Conservation (phyloP, 2,113 vertebrate species). For the Bambusicola thoracicus region DNA sequence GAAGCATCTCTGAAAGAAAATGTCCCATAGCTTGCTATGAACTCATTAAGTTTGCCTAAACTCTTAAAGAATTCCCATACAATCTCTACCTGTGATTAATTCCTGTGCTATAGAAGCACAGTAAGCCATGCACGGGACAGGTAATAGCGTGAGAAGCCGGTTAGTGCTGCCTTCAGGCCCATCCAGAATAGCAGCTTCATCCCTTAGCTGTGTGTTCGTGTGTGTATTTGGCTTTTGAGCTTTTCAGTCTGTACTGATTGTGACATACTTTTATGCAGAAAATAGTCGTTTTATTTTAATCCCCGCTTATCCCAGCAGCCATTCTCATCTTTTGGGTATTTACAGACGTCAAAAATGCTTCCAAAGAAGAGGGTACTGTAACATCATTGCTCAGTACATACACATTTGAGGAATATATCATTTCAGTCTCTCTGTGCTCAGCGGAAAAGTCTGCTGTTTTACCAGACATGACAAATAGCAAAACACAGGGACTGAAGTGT, state of each 20-base stretch:
- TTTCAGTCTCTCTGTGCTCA: background rate
- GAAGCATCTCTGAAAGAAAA: constrained; percentile 38
- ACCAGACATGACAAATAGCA: background rate
- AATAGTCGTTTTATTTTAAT: background rate
- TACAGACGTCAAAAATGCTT: background rate
- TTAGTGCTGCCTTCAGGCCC: background rate
- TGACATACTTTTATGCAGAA: background rate
- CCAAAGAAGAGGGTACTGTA: background rate
- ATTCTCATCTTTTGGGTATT: background rate
- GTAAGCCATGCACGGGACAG: background rate
- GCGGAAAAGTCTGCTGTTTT: background rate
- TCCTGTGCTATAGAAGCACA: background rate
- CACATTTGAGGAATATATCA: background rate
- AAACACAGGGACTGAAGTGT: background rate
- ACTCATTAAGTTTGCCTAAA: background rate
- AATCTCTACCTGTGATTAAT: background rate
- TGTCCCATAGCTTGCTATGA: background rate
- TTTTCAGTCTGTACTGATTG: background rate
- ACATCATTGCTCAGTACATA: background rate
- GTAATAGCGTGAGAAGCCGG: background rate
- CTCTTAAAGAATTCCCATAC: background rate
- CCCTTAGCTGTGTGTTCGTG: background rate
- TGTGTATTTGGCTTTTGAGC: too few relatives aligned
- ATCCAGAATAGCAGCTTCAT: background rate
- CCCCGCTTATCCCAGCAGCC: background rate